A percentile compares a stretch with the other conserved stretches of the same genome.
These are phyloP conservation scores for Helleia helle DNA, from an alignment of 2,888 invertebrate genomes.

Conservation along the genomic window DNA sequence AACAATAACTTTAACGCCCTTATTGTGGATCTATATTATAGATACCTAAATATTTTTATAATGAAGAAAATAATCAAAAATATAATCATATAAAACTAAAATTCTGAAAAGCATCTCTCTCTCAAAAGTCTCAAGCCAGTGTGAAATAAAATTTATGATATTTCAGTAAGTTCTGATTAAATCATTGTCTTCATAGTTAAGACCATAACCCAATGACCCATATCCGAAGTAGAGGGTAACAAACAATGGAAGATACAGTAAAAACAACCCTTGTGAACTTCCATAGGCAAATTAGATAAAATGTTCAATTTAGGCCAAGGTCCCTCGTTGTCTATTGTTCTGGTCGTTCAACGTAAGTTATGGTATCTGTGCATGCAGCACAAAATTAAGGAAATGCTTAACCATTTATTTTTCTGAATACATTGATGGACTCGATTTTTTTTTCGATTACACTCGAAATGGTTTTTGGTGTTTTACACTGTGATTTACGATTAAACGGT, in stretches of 20 bases:
- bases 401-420: background rate
- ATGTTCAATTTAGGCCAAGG: background rate
- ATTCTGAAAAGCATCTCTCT: too few relatives aligned
- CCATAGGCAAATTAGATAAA: constrained; percentile 5
- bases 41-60: too few relatives aligned
- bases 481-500: background rate
- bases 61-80: too few relatives aligned
- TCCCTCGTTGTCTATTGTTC: background rate
- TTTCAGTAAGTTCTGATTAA: too few relatives aligned
- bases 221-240: constrained; percentile 1
- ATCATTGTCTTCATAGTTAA: background rate
- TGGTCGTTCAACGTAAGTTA: constrained; percentile 4
- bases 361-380: constrained; percentile 2
- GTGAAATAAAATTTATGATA: too few relatives aligned
- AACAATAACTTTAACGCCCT: too few relatives aligned
- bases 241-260: constrained; percentile 1
- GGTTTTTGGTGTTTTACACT: too few relatives aligned
- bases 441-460: too few relatives aligned
- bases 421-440: too few relatives aligned
- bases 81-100: too few relatives aligned
- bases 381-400: background rate
- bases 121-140: too few relatives aligned
- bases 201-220: constrained; percentile 2
- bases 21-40: too few relatives aligned
- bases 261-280: background rate